These are phyloP conservation scores for Coracias cyanogaster DNA, from an alignment of 2,797 vertebrate species.

Conservation along the genomic window DNA sequence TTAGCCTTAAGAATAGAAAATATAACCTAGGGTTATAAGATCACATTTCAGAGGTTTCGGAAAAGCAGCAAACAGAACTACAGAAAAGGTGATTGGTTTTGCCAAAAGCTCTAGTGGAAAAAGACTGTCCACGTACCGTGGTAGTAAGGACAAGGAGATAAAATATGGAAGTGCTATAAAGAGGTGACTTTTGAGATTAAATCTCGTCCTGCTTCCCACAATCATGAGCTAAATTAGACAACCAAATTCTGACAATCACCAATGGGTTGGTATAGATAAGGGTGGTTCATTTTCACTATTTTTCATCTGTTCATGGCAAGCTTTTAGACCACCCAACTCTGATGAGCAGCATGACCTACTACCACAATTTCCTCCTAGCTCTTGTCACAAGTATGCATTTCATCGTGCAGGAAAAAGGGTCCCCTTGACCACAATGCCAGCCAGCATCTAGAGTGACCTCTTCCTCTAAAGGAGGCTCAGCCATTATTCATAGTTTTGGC, in stretches of 20 bases:
- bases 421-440: not conserved
- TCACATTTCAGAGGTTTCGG: not conserved
- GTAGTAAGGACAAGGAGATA: not conserved
- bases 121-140: not conserved
- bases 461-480: not conserved
- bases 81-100: not conserved
- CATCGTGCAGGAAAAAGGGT: not conserved
- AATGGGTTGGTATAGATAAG: not conserved
- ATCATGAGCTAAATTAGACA: not conserved
- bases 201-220: not conserved
- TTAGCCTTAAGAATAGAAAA: slow-evolving; percentile 14
- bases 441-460: not conserved
- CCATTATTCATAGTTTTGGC: not conserved
- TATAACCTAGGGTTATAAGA: not conserved
- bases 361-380: not conserved
- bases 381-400: not conserved
- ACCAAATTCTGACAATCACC: not conserved
- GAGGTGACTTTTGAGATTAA: not conserved
- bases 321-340: not conserved
- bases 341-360: not conserved
- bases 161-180: not conserved
- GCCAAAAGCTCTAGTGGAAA: not conserved
- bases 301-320: not conserved
- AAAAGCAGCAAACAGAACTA: not conserved
- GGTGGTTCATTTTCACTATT: not conserved